phyloP scores from a whole-genome alignment of 2,113 vertebrate genomes.

The Ahaetulla prasina region DNA sequence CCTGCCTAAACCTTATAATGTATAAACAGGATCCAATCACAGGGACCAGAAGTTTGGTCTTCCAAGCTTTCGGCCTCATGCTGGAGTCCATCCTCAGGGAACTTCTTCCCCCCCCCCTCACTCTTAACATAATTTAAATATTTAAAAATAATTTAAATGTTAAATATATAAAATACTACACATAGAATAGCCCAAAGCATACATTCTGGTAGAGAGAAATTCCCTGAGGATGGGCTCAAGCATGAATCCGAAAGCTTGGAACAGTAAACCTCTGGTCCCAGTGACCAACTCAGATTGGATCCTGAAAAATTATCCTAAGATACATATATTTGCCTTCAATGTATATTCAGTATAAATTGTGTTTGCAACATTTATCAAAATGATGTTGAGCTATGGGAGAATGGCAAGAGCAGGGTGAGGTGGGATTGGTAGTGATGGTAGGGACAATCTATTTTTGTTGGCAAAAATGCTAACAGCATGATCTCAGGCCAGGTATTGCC shows the following conservation, averaged over 20 bases:
- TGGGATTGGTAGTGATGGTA: background rate
- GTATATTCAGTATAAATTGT: background rate
- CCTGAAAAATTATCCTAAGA: background rate
- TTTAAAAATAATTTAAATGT: background rate
- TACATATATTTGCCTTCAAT: background rate
- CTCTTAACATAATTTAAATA: background rate
- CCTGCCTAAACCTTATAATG: background rate
- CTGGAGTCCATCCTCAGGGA: background rate
- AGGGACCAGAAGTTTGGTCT: background rate
- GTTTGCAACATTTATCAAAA: background rate
- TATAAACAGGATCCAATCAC: background rate
- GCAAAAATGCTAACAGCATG: background rate
- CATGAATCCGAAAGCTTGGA: background rate
- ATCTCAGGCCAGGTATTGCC: background rate
- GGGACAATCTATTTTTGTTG: background rate
- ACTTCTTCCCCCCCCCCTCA: background rate
- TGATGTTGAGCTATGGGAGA: background rate
- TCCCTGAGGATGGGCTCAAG: background rate
- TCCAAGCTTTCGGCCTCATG: background rate
- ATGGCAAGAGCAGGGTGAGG: background rate
- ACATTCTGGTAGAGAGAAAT: background rate
- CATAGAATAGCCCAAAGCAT: background rate
- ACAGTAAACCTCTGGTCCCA: background rate
- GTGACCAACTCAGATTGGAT: background rate
- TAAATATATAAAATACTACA: background rate